Conservation (phyloP, 2,888 invertebrate genomes). For the Hedychridium roseum region DNA sequence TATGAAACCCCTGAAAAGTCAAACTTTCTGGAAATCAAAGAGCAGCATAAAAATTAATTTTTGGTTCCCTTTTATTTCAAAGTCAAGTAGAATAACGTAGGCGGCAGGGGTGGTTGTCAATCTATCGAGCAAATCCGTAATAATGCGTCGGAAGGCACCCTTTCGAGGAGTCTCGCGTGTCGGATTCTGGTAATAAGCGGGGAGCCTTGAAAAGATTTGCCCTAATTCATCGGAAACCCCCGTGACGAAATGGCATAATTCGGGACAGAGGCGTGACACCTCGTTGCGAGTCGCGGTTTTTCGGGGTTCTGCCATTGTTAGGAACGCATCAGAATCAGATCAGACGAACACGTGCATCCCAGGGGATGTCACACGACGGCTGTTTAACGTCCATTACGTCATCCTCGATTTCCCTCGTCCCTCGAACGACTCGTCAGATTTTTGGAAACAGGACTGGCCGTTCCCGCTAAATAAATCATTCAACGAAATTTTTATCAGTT, state of each 20-base stretch:
- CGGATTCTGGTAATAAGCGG: slow-evolving; percentile 37
- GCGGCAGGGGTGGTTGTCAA: too few species aligned
- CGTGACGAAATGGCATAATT: slow-evolving; percentile 38
- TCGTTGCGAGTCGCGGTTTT: slow-evolving; percentile 18
- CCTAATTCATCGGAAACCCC: slow-evolving; percentile 32
- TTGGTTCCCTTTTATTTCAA: too few species aligned
- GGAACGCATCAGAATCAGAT: slow-evolving; percentile 48
- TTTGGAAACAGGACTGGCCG: neutral
- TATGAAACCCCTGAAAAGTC: too few species aligned
- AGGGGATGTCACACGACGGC: slow-evolving; percentile 11
- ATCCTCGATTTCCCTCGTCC: slow-evolving; percentile 1
- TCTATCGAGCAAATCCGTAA: too few species aligned
- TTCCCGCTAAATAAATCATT: too few species aligned
- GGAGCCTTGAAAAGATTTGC: slow-evolving; percentile 15
- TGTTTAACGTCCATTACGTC: slow-evolving; percentile 8
- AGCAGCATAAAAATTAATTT: too few species aligned
- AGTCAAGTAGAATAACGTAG: too few species aligned
- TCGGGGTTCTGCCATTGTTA: slow-evolving; percentile 33
- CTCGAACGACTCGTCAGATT: neutral
- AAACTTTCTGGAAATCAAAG: too few species aligned
- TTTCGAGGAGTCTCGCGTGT: slow-evolving; percentile 17
- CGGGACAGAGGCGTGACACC: slow-evolving; percentile 31
- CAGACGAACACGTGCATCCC: slow-evolving; percentile 46
- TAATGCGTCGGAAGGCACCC: too few species aligned
- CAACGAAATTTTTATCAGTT: too few species aligned